Evolutionary conservation across 2,888 invertebrate species (phyloP), one percentile per base, ranked within the genome.

Genomic region (Mimas tiliae): DNA sequence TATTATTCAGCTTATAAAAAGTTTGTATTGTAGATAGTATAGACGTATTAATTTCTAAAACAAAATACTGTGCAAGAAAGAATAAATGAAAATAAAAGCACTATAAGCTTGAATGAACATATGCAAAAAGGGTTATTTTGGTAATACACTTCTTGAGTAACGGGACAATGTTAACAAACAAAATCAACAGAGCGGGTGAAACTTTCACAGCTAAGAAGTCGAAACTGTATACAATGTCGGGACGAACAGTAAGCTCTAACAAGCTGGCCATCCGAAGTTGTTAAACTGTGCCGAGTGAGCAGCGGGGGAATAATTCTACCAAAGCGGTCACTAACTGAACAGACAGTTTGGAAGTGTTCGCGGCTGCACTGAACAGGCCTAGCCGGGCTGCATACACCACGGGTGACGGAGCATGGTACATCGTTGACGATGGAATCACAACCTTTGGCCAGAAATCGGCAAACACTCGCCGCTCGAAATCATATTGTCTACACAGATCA

Each of bases 401-500:
- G 62, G 45, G 42, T 19, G 8, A 34, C 45, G 9, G 48, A 64
- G 52, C 52, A 66, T 66, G 66, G 33, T 63, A 19, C 52, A 53
- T 21, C 70, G 69, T 73, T 75, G 75, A 78, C 75, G 76, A 93
- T 93, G 90, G 93, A 93, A 72, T 73, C 90, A 48, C 88, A 88
- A 69, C 86, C 90, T 55, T 74, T 91, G 68, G 87, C 84, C 67
- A 83, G 89, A 65, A 79, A 72, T 66, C 84, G 89, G 58, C 91
- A 88, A 68, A 80, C 86, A 38, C 90, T 90, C 2, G 84, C 92
- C n/a, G 86, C 89, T 2, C 87, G 94, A 65, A 94, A 93, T 74
- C 94, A 94, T 73, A 94, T 94, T 72, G 90, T 94, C 75, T 94
- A 94, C 78, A 94, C 94, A 48, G 94, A 94, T 71, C 94, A 94